Percentiles rank a stretch among this genome's conserved stretches.
Conservation (phyloP, 1,140 invertebrate species). For the Diorhabda sublineata region DNA sequence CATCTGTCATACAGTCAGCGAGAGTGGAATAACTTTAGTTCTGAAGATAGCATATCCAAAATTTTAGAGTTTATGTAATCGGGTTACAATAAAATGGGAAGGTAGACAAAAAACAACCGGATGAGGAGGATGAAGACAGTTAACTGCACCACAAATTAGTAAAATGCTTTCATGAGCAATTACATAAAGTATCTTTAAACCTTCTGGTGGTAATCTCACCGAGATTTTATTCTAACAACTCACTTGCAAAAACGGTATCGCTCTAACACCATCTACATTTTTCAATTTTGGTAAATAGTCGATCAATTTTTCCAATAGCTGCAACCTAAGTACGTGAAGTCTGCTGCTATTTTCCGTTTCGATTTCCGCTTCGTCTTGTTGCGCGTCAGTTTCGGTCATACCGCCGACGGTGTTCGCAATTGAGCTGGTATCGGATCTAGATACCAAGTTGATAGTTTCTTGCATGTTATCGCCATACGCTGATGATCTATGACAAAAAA, state of each 20-base stretch:
- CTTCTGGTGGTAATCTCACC: no score
- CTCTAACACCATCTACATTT: slow-evolving; percentile 67
- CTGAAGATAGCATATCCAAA: no score
- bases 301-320: slow-evolving; percentile 63
- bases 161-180: no score
- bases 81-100: no score
- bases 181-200: no score
- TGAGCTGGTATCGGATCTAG: slow-evolving; percentile 55
- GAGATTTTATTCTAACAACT: background rate
- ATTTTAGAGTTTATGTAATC: no score
- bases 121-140: no score
- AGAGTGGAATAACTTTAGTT: no score
- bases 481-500: slow-evolving; percentile 57
- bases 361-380: slow-evolving; percentile 43
- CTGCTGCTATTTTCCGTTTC: slow-evolving; percentile 52
- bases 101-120: no score
- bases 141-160: no score
- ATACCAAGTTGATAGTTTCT: slow-evolving; percentile 47
- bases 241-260: slow-evolving; percentile 88
- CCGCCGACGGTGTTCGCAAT: slow-evolving; percentile 42
- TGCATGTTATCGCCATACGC: slow-evolving; percentile 66
- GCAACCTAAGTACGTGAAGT: slow-evolving; percentile 63
- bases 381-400: slow-evolving; percentile 10
- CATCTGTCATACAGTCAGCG: no score
- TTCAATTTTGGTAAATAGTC: slow-evolving; percentile 60